phyloP scores from a whole-genome alignment of 2,888 invertebrate genomes.

The Kuschelorhynchus macadamiae region DNA sequence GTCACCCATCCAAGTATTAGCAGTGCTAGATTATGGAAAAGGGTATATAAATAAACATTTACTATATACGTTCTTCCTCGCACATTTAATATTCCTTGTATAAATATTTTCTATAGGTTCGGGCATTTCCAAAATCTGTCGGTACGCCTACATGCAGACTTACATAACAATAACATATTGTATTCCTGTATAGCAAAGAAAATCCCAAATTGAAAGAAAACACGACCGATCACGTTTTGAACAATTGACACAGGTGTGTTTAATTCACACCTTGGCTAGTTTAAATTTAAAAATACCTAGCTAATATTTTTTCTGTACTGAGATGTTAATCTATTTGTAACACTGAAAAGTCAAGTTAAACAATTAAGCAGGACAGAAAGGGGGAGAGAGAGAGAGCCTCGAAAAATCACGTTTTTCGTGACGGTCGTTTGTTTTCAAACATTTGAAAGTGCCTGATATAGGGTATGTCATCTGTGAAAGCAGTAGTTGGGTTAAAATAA shows the following conservation, averaged over 20 bases:
- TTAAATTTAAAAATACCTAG: slow-evolving; percentile 31
- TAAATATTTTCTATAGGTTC: no score
- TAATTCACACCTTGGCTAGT: slow-evolving; percentile 35
- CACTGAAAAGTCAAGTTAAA: slow-evolving; percentile 35
- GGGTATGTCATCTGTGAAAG: slow-evolving; percentile 15
- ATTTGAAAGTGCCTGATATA: slow-evolving; percentile 40
- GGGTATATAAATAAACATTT: no score
- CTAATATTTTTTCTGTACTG: slow-evolving; percentile 30
- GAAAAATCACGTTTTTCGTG: slow-evolving; percentile 46
- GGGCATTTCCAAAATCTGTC: no score
- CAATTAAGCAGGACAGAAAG: slow-evolving; percentile 23
- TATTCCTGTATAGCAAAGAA: no score
- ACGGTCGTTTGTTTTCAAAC: slow-evolving; percentile 41
- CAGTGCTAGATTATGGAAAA: no score
- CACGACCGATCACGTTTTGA: slow-evolving; percentile 33
- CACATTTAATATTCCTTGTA: no score
- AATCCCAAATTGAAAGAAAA: slow-evolving; percentile 20
- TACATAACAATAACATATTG: no score
- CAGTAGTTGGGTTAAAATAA: no score
- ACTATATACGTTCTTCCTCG: no score
- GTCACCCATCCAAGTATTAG: no score
- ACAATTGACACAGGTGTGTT: slow-evolving; percentile 40
- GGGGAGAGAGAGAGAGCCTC: slow-evolving; percentile 23
- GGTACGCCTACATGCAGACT: no score
- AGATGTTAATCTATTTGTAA: slow-evolving; percentile 44